Conservation (phyloP, 2,888 invertebrate species). For the Danaus chrysippus region DNA sequence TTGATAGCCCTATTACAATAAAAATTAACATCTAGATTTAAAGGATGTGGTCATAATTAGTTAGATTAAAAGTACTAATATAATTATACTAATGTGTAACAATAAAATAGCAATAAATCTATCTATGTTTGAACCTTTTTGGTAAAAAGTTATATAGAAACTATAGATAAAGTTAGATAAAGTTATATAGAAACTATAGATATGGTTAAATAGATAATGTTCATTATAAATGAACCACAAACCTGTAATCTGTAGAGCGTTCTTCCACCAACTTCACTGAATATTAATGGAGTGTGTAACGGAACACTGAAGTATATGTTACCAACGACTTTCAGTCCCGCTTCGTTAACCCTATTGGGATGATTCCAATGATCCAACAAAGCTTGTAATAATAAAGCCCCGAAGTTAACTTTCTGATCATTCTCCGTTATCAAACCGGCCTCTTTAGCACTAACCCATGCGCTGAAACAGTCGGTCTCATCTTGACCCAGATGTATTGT, state of each 20-base stretch:
- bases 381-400: slow-evolving; percentile 95
- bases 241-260: slow-evolving; percentile 90
- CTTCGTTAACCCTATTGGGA: slow-evolving; percentile 81
- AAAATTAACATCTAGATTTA: too few relatives aligned
- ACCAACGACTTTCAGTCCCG: slow-evolving; percentile 85
- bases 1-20: too few relatives aligned
- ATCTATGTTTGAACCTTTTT: too few relatives aligned
- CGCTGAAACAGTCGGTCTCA: slow-evolving; percentile 98
- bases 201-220: too few relatives aligned
- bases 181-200: too few relatives aligned
- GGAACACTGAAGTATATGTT: slow-evolving; percentile 94
- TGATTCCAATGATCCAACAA: slow-evolving; percentile 96
- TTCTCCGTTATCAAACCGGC: slow-evolving; percentile 89
- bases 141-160: too few relatives aligned
- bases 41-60: too few relatives aligned
- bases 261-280: slow-evolving; percentile 97
- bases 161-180: too few relatives aligned
- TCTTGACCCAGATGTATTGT: slow-evolving; percentile 98
- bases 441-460: slow-evolving; percentile 99
- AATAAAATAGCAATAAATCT: too few relatives aligned
- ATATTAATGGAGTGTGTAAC: slow-evolving; percentile 96
- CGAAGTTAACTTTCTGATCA: slow-evolving; percentile 97
- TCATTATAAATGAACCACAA: neutral
- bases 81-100: too few relatives aligned
- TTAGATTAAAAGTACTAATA: too few relatives aligned